Conservation (phyloP, 2,888 invertebrate genomes). For the Shargacucullia verbasci region DNA sequence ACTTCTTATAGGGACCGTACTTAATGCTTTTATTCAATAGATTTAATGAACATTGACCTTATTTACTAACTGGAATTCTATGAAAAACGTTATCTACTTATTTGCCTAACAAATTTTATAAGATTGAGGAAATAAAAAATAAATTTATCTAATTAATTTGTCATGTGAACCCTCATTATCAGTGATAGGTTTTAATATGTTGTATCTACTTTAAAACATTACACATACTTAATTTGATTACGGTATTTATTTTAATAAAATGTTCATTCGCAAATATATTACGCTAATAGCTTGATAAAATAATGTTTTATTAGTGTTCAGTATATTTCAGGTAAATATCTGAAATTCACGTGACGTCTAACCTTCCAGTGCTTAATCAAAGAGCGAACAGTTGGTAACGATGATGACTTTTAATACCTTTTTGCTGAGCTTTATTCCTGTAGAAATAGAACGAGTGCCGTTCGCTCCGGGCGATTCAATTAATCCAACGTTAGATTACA, state of each 20-base stretch:
- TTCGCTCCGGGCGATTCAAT: slow-evolving; percentile 73
- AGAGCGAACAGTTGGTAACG: slow-evolving; percentile 52
- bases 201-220: too few relatives aligned
- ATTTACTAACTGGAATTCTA: slow-evolving; percentile 12
- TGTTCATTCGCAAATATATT: too few relatives aligned
- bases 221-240: too few relatives aligned
- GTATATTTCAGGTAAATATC: too few relatives aligned
- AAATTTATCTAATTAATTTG: slow-evolving; percentile 9
- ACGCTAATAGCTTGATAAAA: too few relatives aligned
- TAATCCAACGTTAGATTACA: slow-evolving; percentile 72
- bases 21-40: slow-evolving; percentile 6
- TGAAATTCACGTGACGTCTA: neutral
- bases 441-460: slow-evolving; percentile 59
- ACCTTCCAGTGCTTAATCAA: slow-evolving; percentile 15
- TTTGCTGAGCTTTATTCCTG: slow-evolving; percentile 58
- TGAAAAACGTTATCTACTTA: slow-evolving; percentile 13
- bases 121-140: slow-evolving; percentile 16
- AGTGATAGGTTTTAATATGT: too few relatives aligned
- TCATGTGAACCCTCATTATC: neutral
- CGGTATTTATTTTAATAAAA: too few relatives aligned
- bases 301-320: too few relatives aligned
- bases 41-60: neutral
- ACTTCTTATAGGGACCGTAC: too few relatives aligned
- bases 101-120: slow-evolving; percentile 15
- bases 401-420: slow-evolving; percentile 58